phyloP scores from a whole-genome alignment of 2,797 vertebrate genomes.

The Periophthalmus magnuspinnatus region DNA sequence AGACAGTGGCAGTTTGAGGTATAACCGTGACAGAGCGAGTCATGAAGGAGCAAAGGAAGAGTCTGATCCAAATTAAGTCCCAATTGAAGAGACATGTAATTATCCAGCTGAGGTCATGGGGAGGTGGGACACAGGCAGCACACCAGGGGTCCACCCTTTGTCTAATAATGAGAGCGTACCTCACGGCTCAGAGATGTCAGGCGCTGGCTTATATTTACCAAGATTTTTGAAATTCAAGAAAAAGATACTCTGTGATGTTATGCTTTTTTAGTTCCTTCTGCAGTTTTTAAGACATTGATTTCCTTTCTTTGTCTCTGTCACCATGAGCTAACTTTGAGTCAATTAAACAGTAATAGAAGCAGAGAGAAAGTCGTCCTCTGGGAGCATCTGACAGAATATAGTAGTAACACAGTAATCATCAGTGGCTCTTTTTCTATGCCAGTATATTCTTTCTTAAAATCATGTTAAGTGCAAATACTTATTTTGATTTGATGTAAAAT shows the following conservation, averaged over 20 bases:
- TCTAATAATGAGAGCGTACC: constrained; percentile 28
- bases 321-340: constrained; percentile 17
- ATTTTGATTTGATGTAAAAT: constrained; percentile 17
- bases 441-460: not conserved
- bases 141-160: constrained; percentile 50
- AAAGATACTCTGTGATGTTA: constrained; percentile 20
- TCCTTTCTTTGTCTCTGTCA: constrained; percentile 24
- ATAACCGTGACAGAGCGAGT: constrained; percentile 11
- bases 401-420: not conserved
- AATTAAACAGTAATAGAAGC: constrained; percentile 23
- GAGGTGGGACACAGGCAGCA: constrained; percentile 37
- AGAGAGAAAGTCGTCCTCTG: not conserved
- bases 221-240: constrained; percentile 46
- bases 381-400: not conserved
- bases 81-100: constrained; percentile 64
- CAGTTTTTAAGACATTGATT: constrained; percentile 21
- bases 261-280: constrained; percentile 10
- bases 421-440: not conserved
- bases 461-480: constrained; percentile 14
- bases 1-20: constrained; percentile 2
- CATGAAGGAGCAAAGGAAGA: constrained; percentile 35
- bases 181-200: constrained; percentile 32
- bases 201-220: constrained; percentile 23
- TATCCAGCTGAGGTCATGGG: constrained; percentile 50
- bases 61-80: constrained; percentile 58